Evolutionary conservation across 2,113 vertebrate species (phyloP).

Genomic region (Oenanthe melanoleuca): DNA sequence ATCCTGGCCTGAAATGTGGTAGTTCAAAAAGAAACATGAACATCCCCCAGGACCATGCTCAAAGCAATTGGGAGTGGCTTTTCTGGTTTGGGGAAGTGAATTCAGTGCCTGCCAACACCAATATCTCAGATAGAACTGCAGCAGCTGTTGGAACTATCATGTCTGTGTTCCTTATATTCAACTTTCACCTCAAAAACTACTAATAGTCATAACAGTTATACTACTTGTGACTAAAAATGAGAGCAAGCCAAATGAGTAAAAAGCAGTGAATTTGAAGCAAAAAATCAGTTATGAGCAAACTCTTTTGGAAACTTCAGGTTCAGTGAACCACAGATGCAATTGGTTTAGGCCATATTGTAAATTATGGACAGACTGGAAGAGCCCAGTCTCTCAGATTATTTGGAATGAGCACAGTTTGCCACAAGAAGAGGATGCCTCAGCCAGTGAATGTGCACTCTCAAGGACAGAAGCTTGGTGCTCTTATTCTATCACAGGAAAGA

Average conservation of each 20-base stretch:
- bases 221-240: neutral
- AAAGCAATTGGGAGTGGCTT: neutral
- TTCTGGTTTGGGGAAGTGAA: neutral
- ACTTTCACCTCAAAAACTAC: neutral
- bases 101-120: neutral
- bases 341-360: neutral
- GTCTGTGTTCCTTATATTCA: neutral
- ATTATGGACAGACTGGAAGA: neutral
- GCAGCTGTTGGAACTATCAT: neutral
- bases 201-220: neutral
- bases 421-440: neutral
- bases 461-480: neutral
- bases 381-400: neutral
- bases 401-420: neutral
- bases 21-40: neutral
- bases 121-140: neutral
- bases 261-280: neutral
- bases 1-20: neutral
- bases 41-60: neutral
- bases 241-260: neutral
- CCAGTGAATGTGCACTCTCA: neutral
- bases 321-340: neutral
- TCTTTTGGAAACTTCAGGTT: neutral
- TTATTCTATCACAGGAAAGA: neutral
- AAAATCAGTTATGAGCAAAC: neutral